phyloP scores from a whole-genome alignment of 2,888 invertebrate species.

The Drosophila melanocephala region DNA sequence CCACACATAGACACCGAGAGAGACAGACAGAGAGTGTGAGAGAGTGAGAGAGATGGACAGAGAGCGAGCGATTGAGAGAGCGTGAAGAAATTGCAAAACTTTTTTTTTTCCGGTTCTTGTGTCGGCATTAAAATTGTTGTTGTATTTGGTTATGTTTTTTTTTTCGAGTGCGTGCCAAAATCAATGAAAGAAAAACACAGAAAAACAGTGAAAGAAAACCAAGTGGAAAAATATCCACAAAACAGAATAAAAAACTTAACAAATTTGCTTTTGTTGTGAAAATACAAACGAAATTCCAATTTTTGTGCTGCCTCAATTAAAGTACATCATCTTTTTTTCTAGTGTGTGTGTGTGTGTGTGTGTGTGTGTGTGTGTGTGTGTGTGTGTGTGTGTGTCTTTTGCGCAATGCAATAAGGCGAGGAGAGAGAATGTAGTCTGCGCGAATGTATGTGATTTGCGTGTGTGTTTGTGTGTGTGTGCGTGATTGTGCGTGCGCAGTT shows the following conservation, averaged over 20 bases:
- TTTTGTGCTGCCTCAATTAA: slow-evolving; percentile 33
- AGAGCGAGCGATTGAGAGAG: slow-evolving; percentile 30
- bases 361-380: slow-evolving; percentile 17
- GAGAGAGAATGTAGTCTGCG: slow-evolving; percentile 6
- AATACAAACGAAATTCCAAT: slow-evolving; percentile 12
- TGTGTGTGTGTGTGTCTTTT: slow-evolving; percentile 26
- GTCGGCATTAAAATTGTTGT: slow-evolving; percentile 64
- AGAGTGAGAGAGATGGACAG: slow-evolving; percentile 11
- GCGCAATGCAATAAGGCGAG: slow-evolving; percentile 28
- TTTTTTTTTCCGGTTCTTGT: slow-evolving; percentile 56
- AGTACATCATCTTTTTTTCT: slow-evolving; percentile 9
- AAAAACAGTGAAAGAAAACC: slow-evolving; percentile 45
- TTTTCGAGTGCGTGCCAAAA: slow-evolving; percentile 68
- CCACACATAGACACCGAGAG: slow-evolving; percentile 11
- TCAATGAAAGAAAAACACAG: slow-evolving; percentile 35
- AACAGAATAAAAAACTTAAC: slow-evolving; percentile 7
- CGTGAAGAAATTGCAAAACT: slow-evolving; percentile 17
- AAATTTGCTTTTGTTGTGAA: slow-evolving; percentile 27
- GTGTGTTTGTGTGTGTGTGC: slow-evolving; percentile 14
- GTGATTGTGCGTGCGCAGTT: slow-evolving; percentile 56
- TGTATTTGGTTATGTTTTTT: slow-evolving; percentile 56
- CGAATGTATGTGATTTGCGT: slow-evolving; percentile 3
- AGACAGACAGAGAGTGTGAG: slow-evolving; percentile 2
- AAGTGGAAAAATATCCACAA: slow-evolving; percentile 10
- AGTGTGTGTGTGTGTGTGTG: slow-evolving; percentile 3